A percentile compares a stretch with the other conserved stretches of the same genome.
Conservation (phyloP, 2,797 vertebrate species). For the Melanotaenia trifasciata region DNA sequence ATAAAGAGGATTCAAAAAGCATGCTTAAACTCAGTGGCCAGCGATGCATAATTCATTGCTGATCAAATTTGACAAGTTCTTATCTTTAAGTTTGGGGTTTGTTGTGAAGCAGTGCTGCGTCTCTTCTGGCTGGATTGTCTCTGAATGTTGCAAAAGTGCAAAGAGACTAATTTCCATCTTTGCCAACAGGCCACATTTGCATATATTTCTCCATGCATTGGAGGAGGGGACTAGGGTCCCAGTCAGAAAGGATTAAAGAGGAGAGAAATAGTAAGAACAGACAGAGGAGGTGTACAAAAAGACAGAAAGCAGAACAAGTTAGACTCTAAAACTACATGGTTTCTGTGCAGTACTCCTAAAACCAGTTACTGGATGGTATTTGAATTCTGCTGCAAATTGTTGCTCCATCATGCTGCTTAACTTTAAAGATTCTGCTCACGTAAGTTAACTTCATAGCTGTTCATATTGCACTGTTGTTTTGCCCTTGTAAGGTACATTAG, state of each 20-base stretch:
- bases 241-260: constrained; percentile 78
- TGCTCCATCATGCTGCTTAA: neutral
- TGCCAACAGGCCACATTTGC: constrained; percentile 72
- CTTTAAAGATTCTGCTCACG: constrained; percentile 22
- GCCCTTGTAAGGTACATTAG: constrained; percentile 56
- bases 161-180: constrained; percentile 69
- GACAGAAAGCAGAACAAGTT: constrained; percentile 28
- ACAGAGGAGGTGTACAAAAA: constrained; percentile 25
- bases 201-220: constrained; percentile 60
- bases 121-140: constrained; percentile 54
- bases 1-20: constrained; percentile 55
- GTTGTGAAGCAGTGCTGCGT: constrained; percentile 58
- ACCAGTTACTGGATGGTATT: constrained; percentile 35
- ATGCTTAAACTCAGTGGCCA: constrained; percentile 45
- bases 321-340: constrained; percentile 10
- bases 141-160: constrained; percentile 33
- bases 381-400: constrained; percentile 9
- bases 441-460: constrained; percentile 39
- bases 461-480: constrained; percentile 42
- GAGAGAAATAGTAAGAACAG: constrained; percentile 43
- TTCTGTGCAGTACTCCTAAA: constrained; percentile 34
- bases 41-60: constrained; percentile 74
- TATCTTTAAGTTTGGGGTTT: constrained; percentile 63
- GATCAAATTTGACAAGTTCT: constrained; percentile 73
- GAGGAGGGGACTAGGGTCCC: constrained; percentile 53